A percentile compares a stretch with the other conserved stretches of the same genome.
phyloP scores from a whole-genome alignment of 2,888 invertebrate species.

The Brachynemurus nebulosus region DNA sequence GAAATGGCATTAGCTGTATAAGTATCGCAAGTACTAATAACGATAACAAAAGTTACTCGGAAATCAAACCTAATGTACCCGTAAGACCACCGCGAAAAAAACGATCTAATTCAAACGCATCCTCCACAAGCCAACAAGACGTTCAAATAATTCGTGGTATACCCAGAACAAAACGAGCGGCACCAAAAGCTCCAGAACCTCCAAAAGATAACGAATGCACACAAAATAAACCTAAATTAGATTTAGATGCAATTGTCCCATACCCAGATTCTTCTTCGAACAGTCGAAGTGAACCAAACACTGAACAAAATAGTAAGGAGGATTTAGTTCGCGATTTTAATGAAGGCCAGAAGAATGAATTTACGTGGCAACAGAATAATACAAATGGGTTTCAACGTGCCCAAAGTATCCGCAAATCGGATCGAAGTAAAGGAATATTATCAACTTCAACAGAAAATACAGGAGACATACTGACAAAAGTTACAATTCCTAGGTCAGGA shows the following conservation, averaged over 20 bases:
- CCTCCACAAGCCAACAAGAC: constrained; percentile 20
- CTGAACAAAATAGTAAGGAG: neutral
- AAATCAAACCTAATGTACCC: constrained; percentile 33
- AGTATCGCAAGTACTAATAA: constrained; percentile 53
- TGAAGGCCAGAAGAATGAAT: constrained; percentile 4
- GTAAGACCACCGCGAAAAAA: constrained; percentile 64
- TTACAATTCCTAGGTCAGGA: constrained; percentile 72
- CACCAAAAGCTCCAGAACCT: constrained; percentile 35
- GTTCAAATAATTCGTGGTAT: constrained; percentile 37
- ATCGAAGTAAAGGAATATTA: constrained; percentile 24
- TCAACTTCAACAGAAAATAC: constrained; percentile 39
- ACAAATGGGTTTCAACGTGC: constrained; percentile 31
- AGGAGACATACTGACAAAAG: constrained; percentile 73
- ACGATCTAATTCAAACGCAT: constrained; percentile 45
- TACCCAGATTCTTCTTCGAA: constrained; percentile 27
- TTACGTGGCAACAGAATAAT: constrained; percentile 24
- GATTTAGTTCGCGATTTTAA: constrained; percentile 5
- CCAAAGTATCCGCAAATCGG: constrained; percentile 29
- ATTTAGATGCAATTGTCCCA: constrained; percentile 30
- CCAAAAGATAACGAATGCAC: constrained; percentile 26
- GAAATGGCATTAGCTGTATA: constrained; percentile 63
- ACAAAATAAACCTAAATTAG: constrained; percentile 27
- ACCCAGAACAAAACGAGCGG: constrained; percentile 38
- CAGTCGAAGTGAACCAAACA: constrained; percentile 6
- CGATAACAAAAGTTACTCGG: constrained; percentile 23